Evolutionary conservation across 2,113 vertebrate species (phyloP).

Genomic region (Passer domesticus): DNA sequence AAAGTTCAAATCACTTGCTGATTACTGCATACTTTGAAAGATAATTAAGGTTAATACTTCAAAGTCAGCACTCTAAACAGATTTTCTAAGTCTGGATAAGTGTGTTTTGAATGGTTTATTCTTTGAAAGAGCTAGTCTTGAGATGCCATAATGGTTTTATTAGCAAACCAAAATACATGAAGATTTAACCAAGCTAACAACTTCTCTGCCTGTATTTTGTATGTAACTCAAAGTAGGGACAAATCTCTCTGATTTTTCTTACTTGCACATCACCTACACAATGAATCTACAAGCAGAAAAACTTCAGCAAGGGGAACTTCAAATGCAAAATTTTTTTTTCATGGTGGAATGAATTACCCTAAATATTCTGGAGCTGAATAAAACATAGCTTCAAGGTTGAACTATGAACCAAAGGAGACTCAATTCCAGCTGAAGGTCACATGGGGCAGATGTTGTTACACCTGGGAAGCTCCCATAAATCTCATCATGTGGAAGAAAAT

Average conservation of each 20-base stretch:
- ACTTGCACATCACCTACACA: neutral
- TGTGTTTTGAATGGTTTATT: neutral
- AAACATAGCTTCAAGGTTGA: neutral
- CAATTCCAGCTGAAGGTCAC: neutral
- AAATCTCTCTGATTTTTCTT: neutral
- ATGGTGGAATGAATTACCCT: neutral
- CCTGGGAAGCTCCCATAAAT: conserved; percentile 17
- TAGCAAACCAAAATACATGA: neutral
- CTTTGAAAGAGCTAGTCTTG: neutral
- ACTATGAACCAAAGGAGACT: neutral
- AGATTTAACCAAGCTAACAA: neutral
- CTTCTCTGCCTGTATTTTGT: neutral
- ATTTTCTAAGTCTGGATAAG: neutral
- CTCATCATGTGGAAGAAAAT: neutral
- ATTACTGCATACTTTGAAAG: neutral
- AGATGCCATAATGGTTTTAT: neutral
- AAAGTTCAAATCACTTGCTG: neutral
- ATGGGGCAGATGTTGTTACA: neutral
- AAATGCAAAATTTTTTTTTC: neutral
- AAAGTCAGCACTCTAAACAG: neutral
- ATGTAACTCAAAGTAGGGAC: neutral
- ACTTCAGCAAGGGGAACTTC: neutral
- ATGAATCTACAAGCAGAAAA: neutral
- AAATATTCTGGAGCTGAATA: neutral
- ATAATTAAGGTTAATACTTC: neutral